Conservation (phyloP, 2,888 invertebrate genomes). For the Coelopa pilipes region DNA sequence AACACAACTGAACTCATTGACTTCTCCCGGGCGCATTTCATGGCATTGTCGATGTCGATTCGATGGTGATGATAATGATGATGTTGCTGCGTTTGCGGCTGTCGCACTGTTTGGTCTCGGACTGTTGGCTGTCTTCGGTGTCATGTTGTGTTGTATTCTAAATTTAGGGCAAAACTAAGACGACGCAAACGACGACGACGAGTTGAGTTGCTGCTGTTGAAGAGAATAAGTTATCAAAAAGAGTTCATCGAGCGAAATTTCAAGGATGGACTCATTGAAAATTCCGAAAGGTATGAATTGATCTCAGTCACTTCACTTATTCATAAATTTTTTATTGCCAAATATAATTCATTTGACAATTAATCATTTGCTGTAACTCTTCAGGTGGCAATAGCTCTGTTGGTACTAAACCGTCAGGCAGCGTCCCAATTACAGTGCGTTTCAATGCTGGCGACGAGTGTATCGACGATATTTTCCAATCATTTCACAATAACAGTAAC, state of each 20-base stretch:
- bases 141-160: constrained; percentile 27
- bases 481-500: constrained; percentile 57
- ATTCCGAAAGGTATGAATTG: constrained; percentile 61
- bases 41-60: not conserved
- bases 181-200: constrained; percentile 33
- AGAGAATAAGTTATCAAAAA: constrained; percentile 43
- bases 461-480: constrained; percentile 64
- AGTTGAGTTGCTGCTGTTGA: constrained; percentile 40
- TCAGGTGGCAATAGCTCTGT: constrained; percentile 50
- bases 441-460: constrained; percentile 66
- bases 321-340: not conserved
- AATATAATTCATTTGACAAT: constrained; percentile 23
- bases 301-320: not conserved
- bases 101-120: not conserved
- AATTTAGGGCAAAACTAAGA: constrained; percentile 47
- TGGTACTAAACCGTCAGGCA: constrained; percentile 55
- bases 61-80: not conserved
- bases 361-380: not conserved
- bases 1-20: not conserved
- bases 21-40: not conserved
- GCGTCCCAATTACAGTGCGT: constrained; percentile 64
- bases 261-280: constrained; percentile 64
- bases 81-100: not conserved
- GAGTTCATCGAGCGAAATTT: constrained; percentile 47
- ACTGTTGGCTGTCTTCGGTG: constrained; percentile 1